These are phyloP conservation scores for Megalops atlanticus DNA, from an alignment of 2,113 vertebrate genomes.

Conservation along the genomic window DNA sequence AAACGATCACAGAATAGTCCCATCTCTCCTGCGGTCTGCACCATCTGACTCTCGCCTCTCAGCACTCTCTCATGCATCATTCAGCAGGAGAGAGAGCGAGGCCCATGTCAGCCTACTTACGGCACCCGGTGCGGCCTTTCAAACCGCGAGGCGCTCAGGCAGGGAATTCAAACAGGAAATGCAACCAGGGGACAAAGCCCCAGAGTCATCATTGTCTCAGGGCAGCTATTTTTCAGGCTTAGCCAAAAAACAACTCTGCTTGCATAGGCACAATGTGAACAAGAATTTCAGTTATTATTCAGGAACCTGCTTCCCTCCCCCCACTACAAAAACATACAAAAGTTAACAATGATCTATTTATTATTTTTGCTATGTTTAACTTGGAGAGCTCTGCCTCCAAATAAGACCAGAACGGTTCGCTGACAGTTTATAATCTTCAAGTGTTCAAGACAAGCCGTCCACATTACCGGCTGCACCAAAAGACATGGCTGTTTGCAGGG, in stretches of 20 bases:
- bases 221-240: neutral
- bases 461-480: neutral
- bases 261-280: neutral
- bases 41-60: neutral
- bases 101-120: neutral
- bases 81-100: neutral
- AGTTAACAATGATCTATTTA: neutral
- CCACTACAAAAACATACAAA: neutral
- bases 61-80: neutral
- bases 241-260: neutral
- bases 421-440: neutral
- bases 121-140: neutral
- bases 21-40: neutral
- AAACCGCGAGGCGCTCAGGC: neutral
- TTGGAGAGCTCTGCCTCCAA: constrained; percentile 8
- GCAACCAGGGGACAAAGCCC: neutral
- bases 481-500: neutral
- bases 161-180: constrained; percentile 10
- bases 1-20: neutral
- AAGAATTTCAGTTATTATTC: neutral
- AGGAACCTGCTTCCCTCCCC: neutral
- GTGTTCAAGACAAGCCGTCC: neutral
- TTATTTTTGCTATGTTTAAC: neutral
- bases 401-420: neutral
- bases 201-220: constrained; percentile 4